Evolutionary conservation across 2,797 vertebrate genomes (phyloP), one percentile per base, ranked within the genome.

Genomic region (Bovichtus diacanthus): DNA sequence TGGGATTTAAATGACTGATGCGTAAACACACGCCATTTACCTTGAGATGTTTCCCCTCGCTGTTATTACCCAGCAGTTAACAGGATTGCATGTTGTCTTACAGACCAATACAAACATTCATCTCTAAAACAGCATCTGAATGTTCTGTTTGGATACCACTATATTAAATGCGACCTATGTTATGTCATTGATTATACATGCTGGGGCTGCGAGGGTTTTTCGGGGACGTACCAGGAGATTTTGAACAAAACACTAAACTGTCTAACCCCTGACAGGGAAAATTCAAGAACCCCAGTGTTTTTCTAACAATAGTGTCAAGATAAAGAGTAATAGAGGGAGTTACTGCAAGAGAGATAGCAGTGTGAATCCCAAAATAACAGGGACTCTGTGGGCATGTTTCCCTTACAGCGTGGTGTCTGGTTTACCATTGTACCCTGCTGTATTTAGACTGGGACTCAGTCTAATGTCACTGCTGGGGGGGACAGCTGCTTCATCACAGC

Each of bases 361-460:
- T 31, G 54, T 74, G 64, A 13, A 70, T 90, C 91, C 87, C 82
- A 93, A 95, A 94, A 95, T 94, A 95, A 90, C 88, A 88, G 77
- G 67, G 78, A 82, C 73, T 79, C 73, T 25, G 87, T 63, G 86
- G 80, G 74, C 81, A 92, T 89, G 91, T 89, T 84, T 87, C 83
- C 79, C 82, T 74, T 70, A 39, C 79, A 86, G 82, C 72, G 39
- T 80, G 90, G 91, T 91, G 89, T 94, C 92, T 92, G 88, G 89
- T 93, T 93, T 70, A 90, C 91, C 88, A 93, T 94, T 93, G 92
- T 94, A 82, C 82, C 88, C 83, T 87, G 90, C 93, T 93, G 90
- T 76, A 92, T 94, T 94, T 94, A 94, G 94, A 91, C 85, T 75
- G 84, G 61, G 85, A 83, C 88, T 92, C 84, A 81, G 75, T 66